Percentiles rank a stretch among this genome's conserved stretches.
phyloP scores from a whole-genome alignment of 37 sponge, comb jelly and placozoan genomes.

The Eunapius fragilis region DNA sequence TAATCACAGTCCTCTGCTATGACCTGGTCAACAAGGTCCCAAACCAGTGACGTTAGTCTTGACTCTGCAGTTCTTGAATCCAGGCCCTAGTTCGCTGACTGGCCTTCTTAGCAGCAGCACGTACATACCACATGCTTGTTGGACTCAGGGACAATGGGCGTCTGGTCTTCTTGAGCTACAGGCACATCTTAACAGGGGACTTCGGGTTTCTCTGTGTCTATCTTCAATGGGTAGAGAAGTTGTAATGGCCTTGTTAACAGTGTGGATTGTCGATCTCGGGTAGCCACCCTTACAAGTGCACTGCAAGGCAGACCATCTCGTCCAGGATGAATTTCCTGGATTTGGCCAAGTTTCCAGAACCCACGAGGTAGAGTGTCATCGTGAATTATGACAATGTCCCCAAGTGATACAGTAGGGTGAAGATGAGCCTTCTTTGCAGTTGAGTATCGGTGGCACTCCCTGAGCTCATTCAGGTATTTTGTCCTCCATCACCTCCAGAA shows the following conservation, averaged over 20 bases:
- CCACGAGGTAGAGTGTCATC: neutral
- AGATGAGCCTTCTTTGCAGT: neutral
- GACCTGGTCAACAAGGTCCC: slow-evolving; percentile 7
- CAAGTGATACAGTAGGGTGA: neutral
- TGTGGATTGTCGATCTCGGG: neutral
- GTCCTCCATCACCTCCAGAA: slow-evolving; percentile 6
- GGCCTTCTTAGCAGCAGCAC: slow-evolving; percentile 4
- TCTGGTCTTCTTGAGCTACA: neutral
- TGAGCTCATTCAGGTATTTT: neutral
- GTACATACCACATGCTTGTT: neutral
- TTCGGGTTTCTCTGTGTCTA: neutral
- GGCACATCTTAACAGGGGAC: neutral
- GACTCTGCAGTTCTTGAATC: slow-evolving; percentile 4
- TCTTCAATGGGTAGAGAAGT: slow-evolving; percentile 6
- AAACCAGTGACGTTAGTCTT: neutral
- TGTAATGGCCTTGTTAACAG: slow-evolving; percentile 6
- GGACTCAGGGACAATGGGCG: neutral
- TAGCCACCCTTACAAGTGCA: neutral
- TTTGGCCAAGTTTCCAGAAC: slow-evolving; percentile 4
- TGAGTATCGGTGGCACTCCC: neutral
- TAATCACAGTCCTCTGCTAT: too few species aligned
- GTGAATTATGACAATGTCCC: neutral
- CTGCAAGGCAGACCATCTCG: slow-evolving; percentile 1
- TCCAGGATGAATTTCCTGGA: slow-evolving; percentile 7
- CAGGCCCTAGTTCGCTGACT: neutral